Evolutionary conservation across 2,888 invertebrate species (phyloP).

Genomic region (Anodontia alba): DNA sequence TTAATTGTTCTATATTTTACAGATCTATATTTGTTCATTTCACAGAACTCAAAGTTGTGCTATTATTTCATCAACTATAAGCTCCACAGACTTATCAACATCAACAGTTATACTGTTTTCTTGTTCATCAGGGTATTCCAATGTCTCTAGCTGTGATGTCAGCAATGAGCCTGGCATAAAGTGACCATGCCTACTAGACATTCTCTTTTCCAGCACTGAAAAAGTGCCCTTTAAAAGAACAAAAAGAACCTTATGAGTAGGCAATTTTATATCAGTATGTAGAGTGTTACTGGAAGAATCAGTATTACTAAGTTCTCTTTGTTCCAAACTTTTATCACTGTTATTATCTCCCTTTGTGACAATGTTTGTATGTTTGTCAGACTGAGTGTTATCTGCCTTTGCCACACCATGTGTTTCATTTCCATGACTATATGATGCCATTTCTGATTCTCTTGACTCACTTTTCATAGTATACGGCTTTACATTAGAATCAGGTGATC

Average conservation of each 20-base stretch:
- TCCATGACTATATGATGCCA: background rate
- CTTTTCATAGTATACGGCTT: no score
- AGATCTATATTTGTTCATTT: no score
- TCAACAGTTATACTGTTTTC: slow-evolving; percentile 67
- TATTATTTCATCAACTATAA: slow-evolving; percentile 63
- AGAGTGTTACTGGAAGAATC: no score
- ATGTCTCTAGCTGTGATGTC: slow-evolving; percentile 75
- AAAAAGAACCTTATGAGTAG: slow-evolving; percentile 53
- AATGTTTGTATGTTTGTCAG: no score
- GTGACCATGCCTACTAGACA: slow-evolving; percentile 72
- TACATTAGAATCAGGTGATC: no score
- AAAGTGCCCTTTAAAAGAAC: slow-evolving; percentile 72
- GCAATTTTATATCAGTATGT: no score
- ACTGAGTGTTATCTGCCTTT: no score
- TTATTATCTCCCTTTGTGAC: background rate
- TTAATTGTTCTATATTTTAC: no score
- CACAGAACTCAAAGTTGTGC: no score
- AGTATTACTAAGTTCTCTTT: background rate
- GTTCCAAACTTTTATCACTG: background rate
- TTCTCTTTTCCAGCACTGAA: slow-evolving; percentile 62
- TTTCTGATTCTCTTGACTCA: background rate
- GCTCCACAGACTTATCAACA: slow-evolving; percentile 52
- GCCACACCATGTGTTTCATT: background rate
- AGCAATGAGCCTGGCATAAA: slow-evolving; percentile 78
- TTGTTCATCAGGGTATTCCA: slow-evolving; percentile 67